Base-by-base conservation (phyloP, 2,797 vertebrate genomes). In the Acanthurus leucopareius region DNA sequence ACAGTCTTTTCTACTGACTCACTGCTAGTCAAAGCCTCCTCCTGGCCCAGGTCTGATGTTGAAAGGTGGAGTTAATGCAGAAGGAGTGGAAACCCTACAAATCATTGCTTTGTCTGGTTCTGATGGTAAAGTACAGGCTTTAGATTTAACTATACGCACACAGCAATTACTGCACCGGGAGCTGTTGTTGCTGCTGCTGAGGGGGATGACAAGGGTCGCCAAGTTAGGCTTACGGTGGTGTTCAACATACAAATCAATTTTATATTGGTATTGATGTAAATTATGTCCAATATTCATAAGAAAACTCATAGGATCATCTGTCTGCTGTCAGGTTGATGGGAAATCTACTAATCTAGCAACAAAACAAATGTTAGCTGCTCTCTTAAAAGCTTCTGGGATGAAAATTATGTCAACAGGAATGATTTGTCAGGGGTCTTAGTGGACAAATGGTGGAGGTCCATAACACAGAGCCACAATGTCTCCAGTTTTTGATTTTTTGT, bases 81-180 rank as follows among this genome's bases (percentile, higher is more conserved):
- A 63, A 75, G 76, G 80, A 73, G 86, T 48, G 61, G 75, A 80
- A 88, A 78, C 11, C 3, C 63, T 48, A 79, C 76, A 88, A 89
- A 88, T 48, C 77, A 88, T 75, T 81, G 85, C 87, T 89, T 81
- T 90, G 91, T 85, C 79, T 88, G 47, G 49, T 84, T 76, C 64
- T 79, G 81, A 85, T 83, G 42, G 49, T 81, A 88, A 91, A 92
- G 58, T 87, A 90, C 75, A 90, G 84, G 79, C 65, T 85, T 83
- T 35, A 82, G 42, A 74, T 71, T 61, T 10, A 32, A 79, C 84
- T 56, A 72, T 54, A 83, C 60, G 0, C 58, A 86, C 80, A 72
- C 77, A 75, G 58, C 75, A 88, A 89, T 90, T 88, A 90, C 38
- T 67, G 51, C 53, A 84, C 63, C 48, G 5, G 61, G 17, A 25